Conservation (phyloP, 2,113 vertebrate genomes). For the Zapus hudsonius region DNA sequence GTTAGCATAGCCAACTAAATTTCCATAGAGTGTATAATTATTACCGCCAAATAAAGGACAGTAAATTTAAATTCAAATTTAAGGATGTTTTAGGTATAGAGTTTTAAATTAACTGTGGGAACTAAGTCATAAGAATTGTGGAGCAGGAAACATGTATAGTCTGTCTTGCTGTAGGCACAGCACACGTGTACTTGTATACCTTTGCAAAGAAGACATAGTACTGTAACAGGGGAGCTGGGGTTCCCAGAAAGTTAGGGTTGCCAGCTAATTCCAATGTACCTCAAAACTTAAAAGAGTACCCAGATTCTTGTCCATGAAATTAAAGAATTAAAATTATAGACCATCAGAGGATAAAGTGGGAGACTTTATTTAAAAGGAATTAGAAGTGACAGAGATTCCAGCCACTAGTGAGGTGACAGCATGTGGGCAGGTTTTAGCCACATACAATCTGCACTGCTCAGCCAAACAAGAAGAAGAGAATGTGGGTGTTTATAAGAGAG, state of each 20-base stretch:
- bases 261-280: no score
- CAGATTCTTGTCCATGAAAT: no score
- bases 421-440: no score
- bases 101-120: neutral
- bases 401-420: no score
- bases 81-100: neutral
- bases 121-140: neutral
- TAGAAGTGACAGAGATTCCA: no score
- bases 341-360: no score
- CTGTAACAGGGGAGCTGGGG: neutral
- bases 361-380: no score
- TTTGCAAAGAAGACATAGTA: neutral
- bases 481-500: no score
- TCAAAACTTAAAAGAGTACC: no score
- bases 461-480: no score
- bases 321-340: no score
- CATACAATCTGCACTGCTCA: no score
- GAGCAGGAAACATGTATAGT: neutral
- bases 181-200: neutral
- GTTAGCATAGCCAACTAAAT: neutral
- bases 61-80: neutral
- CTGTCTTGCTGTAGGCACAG: neutral
- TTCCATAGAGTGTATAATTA: neutral
- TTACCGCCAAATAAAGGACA: neutral
- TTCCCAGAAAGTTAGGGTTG: neutral